Conservation (phyloP, 2,113 vertebrate genomes). For the Rhodinocichla rosea region DNA sequence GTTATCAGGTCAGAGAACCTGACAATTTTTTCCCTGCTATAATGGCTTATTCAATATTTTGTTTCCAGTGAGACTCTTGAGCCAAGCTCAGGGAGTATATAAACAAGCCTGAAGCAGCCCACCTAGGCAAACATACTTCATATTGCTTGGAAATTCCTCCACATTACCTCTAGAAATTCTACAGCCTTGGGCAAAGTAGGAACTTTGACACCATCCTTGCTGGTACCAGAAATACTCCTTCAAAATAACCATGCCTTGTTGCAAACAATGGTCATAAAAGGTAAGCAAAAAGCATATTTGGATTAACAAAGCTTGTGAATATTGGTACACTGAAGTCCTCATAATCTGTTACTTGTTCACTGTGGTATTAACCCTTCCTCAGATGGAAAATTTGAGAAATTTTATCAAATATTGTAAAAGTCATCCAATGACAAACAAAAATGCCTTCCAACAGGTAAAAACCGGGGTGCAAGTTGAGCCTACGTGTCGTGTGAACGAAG, state of each 20-base stretch:
- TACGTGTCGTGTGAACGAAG: background rate
- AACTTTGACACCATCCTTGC: background rate
- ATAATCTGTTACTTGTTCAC: background rate
- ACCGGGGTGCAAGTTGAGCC: background rate
- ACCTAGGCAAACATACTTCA: background rate
- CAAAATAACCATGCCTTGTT: background rate
- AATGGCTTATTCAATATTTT: background rate
- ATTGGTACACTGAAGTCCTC: background rate
- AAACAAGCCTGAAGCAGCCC: background rate
- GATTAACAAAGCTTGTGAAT: background rate
- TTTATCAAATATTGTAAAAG: background rate
- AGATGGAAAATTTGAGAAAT: background rate
- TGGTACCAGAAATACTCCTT: background rate
- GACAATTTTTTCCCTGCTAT: background rate
- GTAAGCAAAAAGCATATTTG: background rate
- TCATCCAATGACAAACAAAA: background rate
- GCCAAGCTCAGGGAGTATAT: background rate
- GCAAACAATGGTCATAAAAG: background rate
- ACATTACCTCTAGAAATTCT: background rate
- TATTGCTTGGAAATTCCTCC: background rate
- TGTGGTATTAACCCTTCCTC: background rate
- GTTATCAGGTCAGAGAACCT: background rate
- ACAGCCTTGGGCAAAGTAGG: background rate
- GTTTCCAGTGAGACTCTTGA: background rate
- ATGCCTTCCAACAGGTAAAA: background rate